phyloP scores from a whole-genome alignment of 2,113 vertebrate species.

The Rhizomys pruinosus region DNA sequence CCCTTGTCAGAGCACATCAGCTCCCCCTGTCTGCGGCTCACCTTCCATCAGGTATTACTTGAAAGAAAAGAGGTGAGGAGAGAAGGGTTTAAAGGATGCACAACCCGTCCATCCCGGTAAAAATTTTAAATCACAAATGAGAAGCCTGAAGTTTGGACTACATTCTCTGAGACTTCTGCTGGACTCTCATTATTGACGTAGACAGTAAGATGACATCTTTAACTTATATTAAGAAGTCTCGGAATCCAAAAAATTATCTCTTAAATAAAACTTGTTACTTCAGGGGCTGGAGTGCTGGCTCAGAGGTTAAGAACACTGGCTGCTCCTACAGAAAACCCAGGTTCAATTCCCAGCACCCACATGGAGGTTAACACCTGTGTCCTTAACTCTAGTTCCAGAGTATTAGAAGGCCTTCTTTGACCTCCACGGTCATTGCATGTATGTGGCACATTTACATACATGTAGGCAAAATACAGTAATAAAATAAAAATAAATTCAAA shows the following conservation, averaged over 20 bases:
- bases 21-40: slow-evolving; percentile 1
- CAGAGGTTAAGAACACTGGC: no score
- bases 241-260: not conserved
- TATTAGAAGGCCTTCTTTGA: no score
- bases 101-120: not conserved
- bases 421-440: no score
- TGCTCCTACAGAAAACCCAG: no score
- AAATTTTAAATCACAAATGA: slow-evolving; percentile 22
- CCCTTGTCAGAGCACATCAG: slow-evolving; percentile 5
- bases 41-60: not conserved
- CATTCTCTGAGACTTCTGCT: not conserved
- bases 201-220: not conserved
- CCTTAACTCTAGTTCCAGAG: no score
- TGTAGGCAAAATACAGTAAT: not conserved
- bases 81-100: not conserved
- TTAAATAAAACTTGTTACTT: not conserved
- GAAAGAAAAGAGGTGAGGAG: not conserved
- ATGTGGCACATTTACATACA: no score
- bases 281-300: not conserved
- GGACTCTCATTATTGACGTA: not conserved
- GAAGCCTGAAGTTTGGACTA: not conserved
- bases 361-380: no score
- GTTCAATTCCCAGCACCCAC: no score
- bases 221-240: not conserved
- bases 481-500: not conserved